A percentile compares a stretch with the other conserved stretches of the same genome.
Conservation (phyloP, 2,888 invertebrate genomes). For the Phortica okadai region DNA sequence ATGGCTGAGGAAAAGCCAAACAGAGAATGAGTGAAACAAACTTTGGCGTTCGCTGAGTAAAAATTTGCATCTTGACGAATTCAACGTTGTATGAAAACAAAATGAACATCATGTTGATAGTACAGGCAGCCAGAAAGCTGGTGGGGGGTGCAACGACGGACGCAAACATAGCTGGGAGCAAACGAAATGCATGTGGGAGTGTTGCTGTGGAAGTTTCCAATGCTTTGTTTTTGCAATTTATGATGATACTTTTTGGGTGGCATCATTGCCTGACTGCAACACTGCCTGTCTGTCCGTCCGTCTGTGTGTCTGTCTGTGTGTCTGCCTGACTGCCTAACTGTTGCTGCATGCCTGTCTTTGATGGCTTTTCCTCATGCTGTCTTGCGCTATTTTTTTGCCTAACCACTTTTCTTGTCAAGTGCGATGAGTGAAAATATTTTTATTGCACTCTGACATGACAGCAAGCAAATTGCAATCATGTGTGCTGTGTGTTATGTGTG, state of each 20-base stretch:
- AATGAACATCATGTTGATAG: constrained; percentile 46
- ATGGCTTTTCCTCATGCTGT: not conserved
- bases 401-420: constrained; percentile 59
- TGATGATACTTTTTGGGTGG: constrained; percentile 71
- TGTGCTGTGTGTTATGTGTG: not conserved
- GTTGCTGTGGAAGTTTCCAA: constrained; percentile 47
- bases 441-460: constrained; percentile 72
- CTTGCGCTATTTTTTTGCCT: not conserved
- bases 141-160: constrained; percentile 28
- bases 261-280: constrained; percentile 48
- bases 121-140: not conserved
- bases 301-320: constrained; percentile 45
- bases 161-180: not conserved
- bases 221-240: constrained; percentile 53
- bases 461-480: constrained; percentile 63
- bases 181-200: constrained; percentile 61
- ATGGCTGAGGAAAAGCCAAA: constrained; percentile 38
- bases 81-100: constrained; percentile 66
- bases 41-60: not conserved
- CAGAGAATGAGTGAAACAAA: constrained; percentile 12
- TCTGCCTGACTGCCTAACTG: constrained; percentile 41
- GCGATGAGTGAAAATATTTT: constrained; percentile 70
- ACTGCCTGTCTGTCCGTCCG: constrained; percentile 37
- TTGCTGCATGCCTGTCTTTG: constrained; percentile 10
- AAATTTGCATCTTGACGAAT: constrained; percentile 72